Base-by-base conservation (phyloP, 2,888 invertebrate genomes). In the Acronicta aceris region DNA sequence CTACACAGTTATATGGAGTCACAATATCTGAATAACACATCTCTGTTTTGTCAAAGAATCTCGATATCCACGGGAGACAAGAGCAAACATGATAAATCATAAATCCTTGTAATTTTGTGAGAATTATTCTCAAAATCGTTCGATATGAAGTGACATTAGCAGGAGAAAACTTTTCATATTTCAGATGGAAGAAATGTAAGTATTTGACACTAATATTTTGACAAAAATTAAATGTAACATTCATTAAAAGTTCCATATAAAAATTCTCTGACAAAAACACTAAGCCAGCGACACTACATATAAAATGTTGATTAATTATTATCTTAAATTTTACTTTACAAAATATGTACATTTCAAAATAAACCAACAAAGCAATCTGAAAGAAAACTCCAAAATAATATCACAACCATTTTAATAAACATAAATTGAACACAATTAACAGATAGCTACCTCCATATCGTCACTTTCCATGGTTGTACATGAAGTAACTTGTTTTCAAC, bases 71-170 rank as follows among this genome's bases (percentile, higher is more conserved):
- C 27, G 50, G 43, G 54, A 80, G 79, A 83, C 77, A 76, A 80
- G 75, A 69, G 64, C 38, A 84, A 85, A 86, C 81, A 84, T 75
- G 59, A 87, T 87, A 86, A 87, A 88, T 88, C 87, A 88, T 81
- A 78, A n/a, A n/a, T 79, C n/a, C 58, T 45, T 61, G 51, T 71
- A 77, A 76, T 75, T 61, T 67, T 72, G 63, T 59, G 64, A 12
- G 65, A 55, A 63, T 59, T 84, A 82, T 83, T 83, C 76, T 78
- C 57, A 59, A 58, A 59, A 67, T 30, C 65, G 27, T 43, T 78
- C 74, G 79, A 79, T 71, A 76, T 56, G 48, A 63, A 17, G 2
- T 21, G 9, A 13, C 3, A 21, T 25, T 17, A 45, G 30, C 13
- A 36, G 4, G 0, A 13, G 13, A 4, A 36, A 0, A 5, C 13